Base-by-base conservation (phyloP, 2,797 vertebrate genomes). In the Pipistrellus pipistrellus region DNA sequence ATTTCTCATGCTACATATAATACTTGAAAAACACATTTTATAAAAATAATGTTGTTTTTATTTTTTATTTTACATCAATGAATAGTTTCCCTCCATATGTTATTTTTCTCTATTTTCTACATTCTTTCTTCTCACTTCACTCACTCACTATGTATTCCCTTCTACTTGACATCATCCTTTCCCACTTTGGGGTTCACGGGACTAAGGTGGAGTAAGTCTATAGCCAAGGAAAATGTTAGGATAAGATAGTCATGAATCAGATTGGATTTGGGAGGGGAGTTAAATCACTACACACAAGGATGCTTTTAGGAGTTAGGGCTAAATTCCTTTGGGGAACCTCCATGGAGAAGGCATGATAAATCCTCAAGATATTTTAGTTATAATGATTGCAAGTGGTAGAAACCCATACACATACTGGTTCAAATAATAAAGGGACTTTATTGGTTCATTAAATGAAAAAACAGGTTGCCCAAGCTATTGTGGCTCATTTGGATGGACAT, bases 341-440 rank as follows among this genome's bases (percentile, higher is more conserved):
- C 59, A 7, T n/a, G 66, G 25, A 82, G 44, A 95, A 73, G 8
- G 46, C 12, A n/a, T 81, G 13, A 10, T 71, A 69, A 35, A 4
- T 85, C 32, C 11, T 85, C 53, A 68, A 6, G 72, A 21, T 53
- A 59, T 71, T 15, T 66, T 88, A 85, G 9, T 32, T 84, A 32
- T 90, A 90, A 62, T 89, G 15, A 3, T 89, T 86, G 9, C n/a
- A 41, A 84, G 48, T 57, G 21, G 51, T 81, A 95, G 85, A 64
- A 91, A 89, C 71, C n/a, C 38, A 11, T 84, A 69, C 84, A 90
- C 41, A 77, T 51, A 46, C 27, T 66, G 55, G n/a, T 64, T 92
- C 68, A 69, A 69, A 85, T 71, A 85, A 77, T 90, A 87, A 85
- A 77, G 41, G 55, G 20, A 77, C 38, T 92, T 92, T 55, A 55